Conservation (phyloP, 2,888 invertebrate species). For the Nycteola revayana region DNA sequence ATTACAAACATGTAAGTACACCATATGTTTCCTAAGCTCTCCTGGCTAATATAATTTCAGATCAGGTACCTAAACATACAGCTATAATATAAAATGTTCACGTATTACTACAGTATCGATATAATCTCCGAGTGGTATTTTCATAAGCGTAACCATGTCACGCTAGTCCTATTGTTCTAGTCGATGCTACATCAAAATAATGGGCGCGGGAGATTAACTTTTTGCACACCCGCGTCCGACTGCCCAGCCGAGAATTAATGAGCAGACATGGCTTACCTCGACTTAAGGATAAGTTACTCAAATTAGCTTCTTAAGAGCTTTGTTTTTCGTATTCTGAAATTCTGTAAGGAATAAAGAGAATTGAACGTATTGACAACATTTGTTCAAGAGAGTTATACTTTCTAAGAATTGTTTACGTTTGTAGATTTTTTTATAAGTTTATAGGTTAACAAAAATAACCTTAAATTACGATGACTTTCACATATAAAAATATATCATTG, state of each 20-base stretch:
- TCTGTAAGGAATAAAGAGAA: too few relatives aligned
- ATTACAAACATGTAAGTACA: constrained; percentile 6
- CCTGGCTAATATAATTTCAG: constrained; percentile 19
- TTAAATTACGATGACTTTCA: too few relatives aligned
- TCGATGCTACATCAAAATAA: constrained; percentile 44
- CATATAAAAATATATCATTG: too few relatives aligned
- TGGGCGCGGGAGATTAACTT: constrained; percentile 37
- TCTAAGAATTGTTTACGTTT: too few relatives aligned
- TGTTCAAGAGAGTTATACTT: too few relatives aligned
- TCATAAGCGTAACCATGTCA: constrained; percentile 52
- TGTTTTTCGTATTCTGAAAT: too few relatives aligned
- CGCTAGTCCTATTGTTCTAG: constrained; percentile 58
- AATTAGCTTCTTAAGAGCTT: too few relatives aligned
- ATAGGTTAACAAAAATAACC: too few relatives aligned
- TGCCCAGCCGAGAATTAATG: constrained; percentile 43
- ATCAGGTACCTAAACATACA: constrained; percentile 25
- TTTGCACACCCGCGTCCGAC: constrained; percentile 40
- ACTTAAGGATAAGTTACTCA: too few relatives aligned
- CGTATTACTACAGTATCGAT: constrained; percentile 46
- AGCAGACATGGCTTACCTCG: constrained; percentile 14
- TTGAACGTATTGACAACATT: too few relatives aligned
- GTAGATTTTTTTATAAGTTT: too few relatives aligned
- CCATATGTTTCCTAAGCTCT: constrained; percentile 2
- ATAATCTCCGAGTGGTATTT: constrained; percentile 44
- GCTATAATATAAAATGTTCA: constrained; percentile 32